phyloP scores from a whole-genome alignment of 2,888 invertebrate genomes.

The Stenotaenia linearis region DNA sequence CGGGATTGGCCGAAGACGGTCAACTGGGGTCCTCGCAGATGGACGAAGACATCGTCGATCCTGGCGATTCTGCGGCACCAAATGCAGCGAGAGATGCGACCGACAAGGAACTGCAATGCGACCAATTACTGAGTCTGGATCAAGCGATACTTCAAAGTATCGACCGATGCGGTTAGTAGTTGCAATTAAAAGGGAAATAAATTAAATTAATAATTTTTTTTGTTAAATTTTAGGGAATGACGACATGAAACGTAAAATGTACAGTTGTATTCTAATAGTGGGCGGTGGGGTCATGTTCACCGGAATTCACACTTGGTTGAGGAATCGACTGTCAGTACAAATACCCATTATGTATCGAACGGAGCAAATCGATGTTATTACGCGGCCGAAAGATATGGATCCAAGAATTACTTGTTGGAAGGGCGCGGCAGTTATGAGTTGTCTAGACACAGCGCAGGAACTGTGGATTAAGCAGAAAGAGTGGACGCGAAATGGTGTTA shows the following conservation, averaged over 20 bases:
- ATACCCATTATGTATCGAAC: conserved; percentile 69
- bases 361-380: conserved; percentile 82
- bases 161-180: conserved; percentile 68
- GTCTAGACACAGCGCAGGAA: conserved; percentile 86
- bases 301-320: conserved; percentile 78
- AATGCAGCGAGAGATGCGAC: conserved; percentile 39
- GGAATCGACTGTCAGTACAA: conserved; percentile 75
- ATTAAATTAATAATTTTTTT: not conserved
- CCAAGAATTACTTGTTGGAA: conserved; percentile 88
- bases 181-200: not conserved
- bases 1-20: conserved; percentile 50
- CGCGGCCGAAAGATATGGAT: conserved; percentile 86
- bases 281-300: conserved; percentile 87
- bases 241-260: conserved; percentile 89
- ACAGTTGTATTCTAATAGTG: conserved; percentile 81
- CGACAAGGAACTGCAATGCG: conserved; percentile 61
- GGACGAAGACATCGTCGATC: conserved; percentile 45
- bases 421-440: conserved; percentile 88
- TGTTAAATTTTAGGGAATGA: conserved; percentile 57
- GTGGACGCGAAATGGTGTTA: conserved; percentile 79
- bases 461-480: conserved; percentile 81
- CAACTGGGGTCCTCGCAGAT: conserved; percentile 44
- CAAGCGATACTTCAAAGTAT: conserved; percentile 88
- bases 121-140: conserved; percentile 75
- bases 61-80: conserved; percentile 49